These are phyloP conservation scores for Hepsetus odoe DNA, from an alignment of 2,113 vertebrate species.

Conservation along the genomic window DNA sequence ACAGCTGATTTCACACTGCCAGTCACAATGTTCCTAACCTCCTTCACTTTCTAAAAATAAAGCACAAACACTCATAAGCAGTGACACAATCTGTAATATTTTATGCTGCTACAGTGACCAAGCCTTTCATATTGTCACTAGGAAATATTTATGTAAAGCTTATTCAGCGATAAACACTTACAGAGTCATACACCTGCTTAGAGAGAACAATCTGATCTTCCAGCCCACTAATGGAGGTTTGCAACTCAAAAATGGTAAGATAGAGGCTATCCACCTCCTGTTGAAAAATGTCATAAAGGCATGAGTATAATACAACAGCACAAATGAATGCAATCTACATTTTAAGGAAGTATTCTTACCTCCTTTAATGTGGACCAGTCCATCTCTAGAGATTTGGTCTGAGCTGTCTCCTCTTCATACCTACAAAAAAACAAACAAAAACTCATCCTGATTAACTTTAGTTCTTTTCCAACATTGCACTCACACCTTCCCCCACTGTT, in stretches of 20 bases:
- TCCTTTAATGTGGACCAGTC: slow-evolving; percentile 69
- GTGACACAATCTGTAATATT: neutral
- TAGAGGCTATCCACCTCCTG: slow-evolving; percentile 71
- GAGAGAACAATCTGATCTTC: slow-evolving; percentile 69
- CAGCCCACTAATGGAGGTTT: slow-evolving; percentile 61
- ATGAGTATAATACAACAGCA: neutral
- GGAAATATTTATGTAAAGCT: neutral
- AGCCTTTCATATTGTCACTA: neutral
- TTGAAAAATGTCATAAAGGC: neutral
- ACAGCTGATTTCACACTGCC: slow-evolving; percentile 66
- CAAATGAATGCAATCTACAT: neutral
- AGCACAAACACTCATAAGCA: neutral
- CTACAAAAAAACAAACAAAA: slow-evolving; percentile 25
- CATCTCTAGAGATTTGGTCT: slow-evolving; percentile 62
- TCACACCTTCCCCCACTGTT: neutral
- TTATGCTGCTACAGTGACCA: neutral
- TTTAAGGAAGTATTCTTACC: slow-evolving; percentile 39
- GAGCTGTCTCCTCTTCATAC: slow-evolving; percentile 63
- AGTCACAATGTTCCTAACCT: slow-evolving; percentile 65
- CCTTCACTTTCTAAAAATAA: slow-evolving; percentile 66
- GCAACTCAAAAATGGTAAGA: slow-evolving; percentile 67
- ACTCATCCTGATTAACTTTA: neutral
- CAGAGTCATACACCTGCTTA: slow-evolving; percentile 69
- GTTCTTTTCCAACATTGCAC: neutral
- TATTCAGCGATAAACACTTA: slow-evolving; percentile 53